Percentiles rank a stretch among this genome's conserved stretches.
Evolutionary conservation across 2,797 vertebrate species (phyloP).

Genomic region (Anguilla anguilla): DNA sequence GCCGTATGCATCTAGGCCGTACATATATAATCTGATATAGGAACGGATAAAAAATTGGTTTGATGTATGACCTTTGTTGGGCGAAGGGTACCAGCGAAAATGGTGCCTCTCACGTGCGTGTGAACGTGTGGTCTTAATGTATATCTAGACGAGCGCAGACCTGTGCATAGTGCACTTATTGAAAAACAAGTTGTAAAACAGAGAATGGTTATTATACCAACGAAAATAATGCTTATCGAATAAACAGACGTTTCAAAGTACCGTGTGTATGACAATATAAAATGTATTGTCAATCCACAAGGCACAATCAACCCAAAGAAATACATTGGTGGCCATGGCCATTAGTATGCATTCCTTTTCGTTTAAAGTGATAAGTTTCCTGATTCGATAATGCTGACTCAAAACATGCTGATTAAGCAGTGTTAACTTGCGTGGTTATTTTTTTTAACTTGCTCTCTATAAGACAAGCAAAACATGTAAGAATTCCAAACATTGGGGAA

Average conservation of each 20-base stretch:
- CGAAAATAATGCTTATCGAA: background rate
- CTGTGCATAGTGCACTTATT: background rate
- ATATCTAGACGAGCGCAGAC: background rate
- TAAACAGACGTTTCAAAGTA: background rate
- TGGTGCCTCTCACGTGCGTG: constrained; percentile 63
- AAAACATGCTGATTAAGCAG: background rate
- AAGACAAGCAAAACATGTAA: background rate
- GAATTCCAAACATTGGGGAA: background rate
- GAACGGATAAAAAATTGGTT: background rate
- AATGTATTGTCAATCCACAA: background rate
- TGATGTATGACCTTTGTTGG: constrained; percentile 62
- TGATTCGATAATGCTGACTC: background rate
- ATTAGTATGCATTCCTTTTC: no score
- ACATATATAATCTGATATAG: background rate
- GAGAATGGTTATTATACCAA: no score
- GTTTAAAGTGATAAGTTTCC: background rate
- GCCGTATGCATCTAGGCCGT: background rate
- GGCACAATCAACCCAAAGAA: no score
- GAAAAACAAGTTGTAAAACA: no score
- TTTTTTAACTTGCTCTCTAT: background rate
- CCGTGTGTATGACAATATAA: background rate
- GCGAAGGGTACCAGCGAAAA: constrained; percentile 33
- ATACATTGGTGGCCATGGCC: no score
- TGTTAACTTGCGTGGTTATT: background rate
- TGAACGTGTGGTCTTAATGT: constrained; percentile 30